Evolutionary conservation across 2,113 vertebrate species (phyloP), one percentile per base, ranked within the genome.

Genomic region (Protobothrops mucrosquamatus): DNA sequence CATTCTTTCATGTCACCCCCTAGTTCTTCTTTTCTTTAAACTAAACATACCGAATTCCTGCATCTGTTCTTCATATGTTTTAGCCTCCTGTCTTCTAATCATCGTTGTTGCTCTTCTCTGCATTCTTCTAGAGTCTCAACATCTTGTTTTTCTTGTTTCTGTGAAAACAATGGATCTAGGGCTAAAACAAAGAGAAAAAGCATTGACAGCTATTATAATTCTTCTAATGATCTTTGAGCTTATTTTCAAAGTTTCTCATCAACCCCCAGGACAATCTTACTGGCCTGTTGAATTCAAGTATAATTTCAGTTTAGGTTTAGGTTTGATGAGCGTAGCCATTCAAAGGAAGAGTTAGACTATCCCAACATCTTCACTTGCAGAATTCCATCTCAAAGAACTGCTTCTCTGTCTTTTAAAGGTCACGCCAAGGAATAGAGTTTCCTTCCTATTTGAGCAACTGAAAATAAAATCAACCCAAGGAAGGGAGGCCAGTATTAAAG

Each of bases 401-500:
- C 54, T 22, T 8, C 89, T 89, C 51, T 94, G 95, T 94, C 92
- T 91, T 95, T 93, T 94, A 69, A 86, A 95, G 95, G 94, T 85
- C 74, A 89, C 94, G 64, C n/a, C 43, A 96, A 96, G 61, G 94
- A 96, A 74, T 39, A 89, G 0, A 10, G 61, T 91, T 89, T 93
- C 91, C 74, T 91, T 22, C 90, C 94, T 94, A 96, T 96, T 95
- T 96, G 93, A 91, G 89, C 39, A 91, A 29, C 61, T 88, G 48
- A 61, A 91, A 91, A 81, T 22, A 81, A 81, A 81, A 81, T 39
- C 51, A 91, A 94, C 91, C 96, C 94, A 91, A 96, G 95, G 94
- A 97, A 96, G 95, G 95, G 95, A 96, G 96, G 96, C 95, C 95
- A 94, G 93, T 24, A 94, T 96, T 96, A 96, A 52, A 95, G 95